Conservation (phyloP, 2,113 vertebrate genomes). For the Cinclus cinclus region DNA sequence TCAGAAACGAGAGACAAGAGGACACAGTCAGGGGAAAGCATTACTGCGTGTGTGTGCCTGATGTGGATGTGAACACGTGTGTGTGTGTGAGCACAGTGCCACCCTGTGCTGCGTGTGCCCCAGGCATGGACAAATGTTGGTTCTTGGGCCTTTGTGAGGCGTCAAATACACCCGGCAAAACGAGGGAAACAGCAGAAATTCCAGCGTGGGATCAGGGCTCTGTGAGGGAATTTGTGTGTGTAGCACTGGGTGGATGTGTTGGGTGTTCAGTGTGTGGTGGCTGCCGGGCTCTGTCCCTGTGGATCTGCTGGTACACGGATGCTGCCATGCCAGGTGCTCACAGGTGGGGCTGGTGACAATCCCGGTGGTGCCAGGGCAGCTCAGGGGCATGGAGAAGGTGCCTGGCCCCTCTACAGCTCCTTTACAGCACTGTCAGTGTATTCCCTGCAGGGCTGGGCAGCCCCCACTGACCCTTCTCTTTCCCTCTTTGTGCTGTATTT, state of each 20-base stretch:
- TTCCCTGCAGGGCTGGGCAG: not conserved
- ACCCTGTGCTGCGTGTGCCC: no score
- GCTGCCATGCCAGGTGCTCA: not conserved
- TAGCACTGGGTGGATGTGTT: rapidly evolving
- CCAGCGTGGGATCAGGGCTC: rapidly evolving
- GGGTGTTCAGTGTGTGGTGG: rapidly evolving
- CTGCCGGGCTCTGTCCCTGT: not conserved
- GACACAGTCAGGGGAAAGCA: not conserved
- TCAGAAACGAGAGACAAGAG: not conserved
- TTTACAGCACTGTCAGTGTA: rapidly evolving
- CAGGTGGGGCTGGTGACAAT: rapidly evolving
- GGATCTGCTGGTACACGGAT: rapidly evolving
- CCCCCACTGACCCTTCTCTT: not conserved
- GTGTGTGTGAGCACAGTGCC: not conserved
- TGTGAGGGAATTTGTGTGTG: rapidly evolving
- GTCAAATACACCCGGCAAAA: not conserved
- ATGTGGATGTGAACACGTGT: not conserved
- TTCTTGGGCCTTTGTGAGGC: not conserved
- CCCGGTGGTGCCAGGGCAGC: not conserved
- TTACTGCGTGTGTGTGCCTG: not conserved
- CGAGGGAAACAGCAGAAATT: rapidly evolving
- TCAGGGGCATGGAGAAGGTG: rapidly evolving
- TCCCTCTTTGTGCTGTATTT: not conserved
- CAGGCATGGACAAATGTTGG: rapidly evolving
- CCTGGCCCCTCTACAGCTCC: rapidly evolving